Conservation (phyloP, 2,888 invertebrate species). For the Bembecia ichneumoniformis region DNA sequence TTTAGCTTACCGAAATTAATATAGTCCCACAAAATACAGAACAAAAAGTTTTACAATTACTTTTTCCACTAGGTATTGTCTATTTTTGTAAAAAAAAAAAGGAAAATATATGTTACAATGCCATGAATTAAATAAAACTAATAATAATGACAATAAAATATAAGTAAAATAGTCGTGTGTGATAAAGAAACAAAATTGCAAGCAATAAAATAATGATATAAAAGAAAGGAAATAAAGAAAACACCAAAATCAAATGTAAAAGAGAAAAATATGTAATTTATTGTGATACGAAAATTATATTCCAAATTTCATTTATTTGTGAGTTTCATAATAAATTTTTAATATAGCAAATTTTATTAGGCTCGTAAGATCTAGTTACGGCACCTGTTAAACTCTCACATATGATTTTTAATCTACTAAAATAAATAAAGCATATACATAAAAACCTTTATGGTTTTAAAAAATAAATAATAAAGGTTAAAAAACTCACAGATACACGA, state of each 20-base stretch:
- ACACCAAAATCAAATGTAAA: slow-evolving; percentile 16
- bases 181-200: not conserved
- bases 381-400: not conserved
- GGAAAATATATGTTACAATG: too few relatives aligned
- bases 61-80: too few relatives aligned
- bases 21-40: too few relatives aligned
- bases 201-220: slow-evolving; percentile 2
- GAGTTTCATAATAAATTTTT: too few relatives aligned
- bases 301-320: too few relatives aligned
- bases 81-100: too few relatives aligned
- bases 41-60: too few relatives aligned
- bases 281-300: slow-evolving; percentile 11
- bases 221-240: slow-evolving; percentile 18
- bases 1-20: too few relatives aligned
- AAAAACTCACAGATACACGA: slow-evolving; percentile 1
- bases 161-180: not conserved
- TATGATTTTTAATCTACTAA: not conserved
- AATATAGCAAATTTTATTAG: too few relatives aligned
- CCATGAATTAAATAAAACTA: not conserved
- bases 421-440: not conserved
- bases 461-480: not conserved
- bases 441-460: slow-evolving; percentile 1
- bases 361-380: too few relatives aligned
- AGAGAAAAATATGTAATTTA: slow-evolving; percentile 20
- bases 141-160: not conserved